Evolutionary conservation across 2,888 invertebrate genomes (phyloP).

Genomic region (Orthosia gracilis): DNA sequence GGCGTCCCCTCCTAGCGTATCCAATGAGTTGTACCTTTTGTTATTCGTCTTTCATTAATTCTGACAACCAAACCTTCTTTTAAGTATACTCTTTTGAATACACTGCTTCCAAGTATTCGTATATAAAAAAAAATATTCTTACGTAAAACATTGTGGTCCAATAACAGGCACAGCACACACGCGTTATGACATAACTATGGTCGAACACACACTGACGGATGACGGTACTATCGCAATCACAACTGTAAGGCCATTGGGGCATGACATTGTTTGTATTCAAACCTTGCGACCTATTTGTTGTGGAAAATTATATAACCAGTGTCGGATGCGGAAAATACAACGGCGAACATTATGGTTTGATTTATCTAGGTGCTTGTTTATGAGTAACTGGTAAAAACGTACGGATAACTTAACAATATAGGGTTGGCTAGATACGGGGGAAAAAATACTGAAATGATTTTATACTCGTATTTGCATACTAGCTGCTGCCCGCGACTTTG

Average conservation of each 20-base stretch:
- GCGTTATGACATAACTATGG: slow-evolving; percentile 53
- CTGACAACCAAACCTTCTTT: too few species aligned
- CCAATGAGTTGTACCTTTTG: too few species aligned
- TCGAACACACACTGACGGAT: slow-evolving; percentile 26
- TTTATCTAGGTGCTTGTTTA: neutral
- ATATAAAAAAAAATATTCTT: slow-evolving; percentile 19
- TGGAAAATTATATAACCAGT: slow-evolving; percentile 38
- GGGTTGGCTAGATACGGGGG: too few species aligned
- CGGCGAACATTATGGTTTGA: neutral
- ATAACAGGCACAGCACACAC: slow-evolving; percentile 8
- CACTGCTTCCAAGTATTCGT: too few species aligned
- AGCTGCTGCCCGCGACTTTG: too few species aligned
- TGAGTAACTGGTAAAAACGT: neutral
- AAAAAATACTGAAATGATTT: too few species aligned
- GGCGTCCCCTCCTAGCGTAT: too few species aligned
- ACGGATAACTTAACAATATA: too few species aligned
- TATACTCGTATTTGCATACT: too few species aligned
- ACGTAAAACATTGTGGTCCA: slow-evolving; percentile 42
- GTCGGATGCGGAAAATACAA: slow-evolving; percentile 9
- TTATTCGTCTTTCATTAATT: too few species aligned
- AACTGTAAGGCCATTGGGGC: slow-evolving; percentile 44
- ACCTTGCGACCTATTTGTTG: slow-evolving; percentile 9
- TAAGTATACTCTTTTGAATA: too few species aligned
- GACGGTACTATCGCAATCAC: slow-evolving; percentile 1
- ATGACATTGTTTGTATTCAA: slow-evolving; percentile 47